A percentile compares a stretch with the other conserved stretches of the same genome.
Conservation (phyloP, 2,888 invertebrate species). For the Temnothorax ravouxi region DNA sequence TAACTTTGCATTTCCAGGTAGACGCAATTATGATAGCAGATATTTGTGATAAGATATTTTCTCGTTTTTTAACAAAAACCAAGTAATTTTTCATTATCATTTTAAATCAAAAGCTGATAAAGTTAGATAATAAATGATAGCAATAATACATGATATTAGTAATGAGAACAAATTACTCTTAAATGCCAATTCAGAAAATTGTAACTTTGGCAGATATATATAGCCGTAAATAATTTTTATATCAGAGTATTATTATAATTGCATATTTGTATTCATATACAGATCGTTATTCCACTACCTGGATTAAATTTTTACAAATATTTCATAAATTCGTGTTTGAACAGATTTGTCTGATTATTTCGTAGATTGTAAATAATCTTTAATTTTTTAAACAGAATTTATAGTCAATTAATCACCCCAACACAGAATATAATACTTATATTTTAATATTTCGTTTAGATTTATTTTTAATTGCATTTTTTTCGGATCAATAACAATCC, state of each 20-base stretch:
- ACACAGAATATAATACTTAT: no score
- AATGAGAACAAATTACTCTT: background rate
- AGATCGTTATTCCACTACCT: background rate
- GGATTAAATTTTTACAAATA: background rate
- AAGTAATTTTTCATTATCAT: background rate
- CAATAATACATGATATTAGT: background rate
- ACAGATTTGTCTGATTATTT: background rate
- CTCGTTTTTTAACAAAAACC: background rate
- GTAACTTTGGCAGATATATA: no score
- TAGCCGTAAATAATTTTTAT: background rate
- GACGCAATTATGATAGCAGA: background rate
- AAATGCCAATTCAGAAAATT: background rate
- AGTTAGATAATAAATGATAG: background rate
- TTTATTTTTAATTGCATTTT: background rate
- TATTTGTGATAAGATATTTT: background rate
- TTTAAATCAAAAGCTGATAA: background rate
- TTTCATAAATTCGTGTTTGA: background rate
- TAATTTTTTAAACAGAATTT: background rate
- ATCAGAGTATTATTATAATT: background rate
- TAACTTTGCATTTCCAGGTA: background rate
- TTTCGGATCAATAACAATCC: background rate
- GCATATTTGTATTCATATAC: background rate
- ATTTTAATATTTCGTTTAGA: background rate
- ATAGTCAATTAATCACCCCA: background rate
- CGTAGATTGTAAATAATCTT: background rate